Base-by-base conservation (phyloP, 2,888 invertebrate species). In the Tortrix viridana region DNA sequence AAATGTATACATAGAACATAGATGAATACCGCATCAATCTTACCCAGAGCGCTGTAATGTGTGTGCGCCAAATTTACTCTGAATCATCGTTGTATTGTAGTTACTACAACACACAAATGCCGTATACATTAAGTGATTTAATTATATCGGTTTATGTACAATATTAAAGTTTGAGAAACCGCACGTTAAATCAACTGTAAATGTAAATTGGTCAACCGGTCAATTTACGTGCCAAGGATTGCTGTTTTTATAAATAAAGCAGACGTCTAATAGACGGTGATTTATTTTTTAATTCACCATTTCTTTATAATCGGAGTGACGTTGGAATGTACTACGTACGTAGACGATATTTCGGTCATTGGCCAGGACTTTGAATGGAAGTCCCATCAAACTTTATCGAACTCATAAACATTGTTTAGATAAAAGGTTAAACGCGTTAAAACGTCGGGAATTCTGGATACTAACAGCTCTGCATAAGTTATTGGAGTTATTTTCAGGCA, bases 331-430 rank as follows among this genome's bases (percentile, higher is more conserved):
- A 44, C 44, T 12, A 44, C 44, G 49, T 58, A 47, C 54, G 23
- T 9, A 55, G 20, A 49, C 54, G 16, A 49, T 32, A 6, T 23
- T 32, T 44, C 50, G 44, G 41, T 53, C 58, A 7, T 58, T 63
- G 63, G 44, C 63, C 54, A 47, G 20, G 12, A 32, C 38, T 53
- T 52, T 52, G 46, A 63, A 63, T 63, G 50, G 52, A 52, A 63
- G 32, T 52, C 52, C 53, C 63, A 48, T 63, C 53, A 53, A 58
- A 57, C 57, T 63, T 63, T 63, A 44, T 58, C 26, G 53, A 47
- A 32, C 19, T 52, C 58, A 53, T 58, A 53, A 58, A 63, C 58
- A 63, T 18, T 52, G 63, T 63, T 63, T 63, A 53, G 63, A 63
- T 63, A 60, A 55, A 60, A 60, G 53, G 62, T 62, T 57, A 62